Percentiles rank a stretch among this genome's conserved stretches.
phyloP scores from a whole-genome alignment of 2,797 vertebrate genomes.

The Coregonus sp. region DNA sequence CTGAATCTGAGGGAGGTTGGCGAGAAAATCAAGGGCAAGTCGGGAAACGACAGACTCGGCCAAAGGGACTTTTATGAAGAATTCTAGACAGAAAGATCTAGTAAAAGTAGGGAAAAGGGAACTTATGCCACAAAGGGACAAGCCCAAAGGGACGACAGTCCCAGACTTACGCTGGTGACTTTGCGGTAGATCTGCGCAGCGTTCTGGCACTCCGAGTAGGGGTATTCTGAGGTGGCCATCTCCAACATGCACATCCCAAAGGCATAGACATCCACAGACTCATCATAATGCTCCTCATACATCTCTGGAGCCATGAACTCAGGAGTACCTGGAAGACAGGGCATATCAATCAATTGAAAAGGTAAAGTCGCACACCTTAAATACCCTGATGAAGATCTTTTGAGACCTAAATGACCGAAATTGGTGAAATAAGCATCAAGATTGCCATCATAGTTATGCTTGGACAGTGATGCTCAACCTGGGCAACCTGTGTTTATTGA shows the following conservation, averaged over 20 bases:
- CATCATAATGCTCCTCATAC: slow-evolving; percentile 98
- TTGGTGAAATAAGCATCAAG: neutral
- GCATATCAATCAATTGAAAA: neutral
- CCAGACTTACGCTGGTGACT: slow-evolving; percentile 91
- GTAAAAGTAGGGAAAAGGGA: neutral
- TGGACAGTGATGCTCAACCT: neutral
- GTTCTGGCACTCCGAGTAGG: slow-evolving; percentile 96
- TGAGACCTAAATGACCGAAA: neutral
- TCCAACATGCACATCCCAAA: slow-evolving; percentile 99
- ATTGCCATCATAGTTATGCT: neutral
- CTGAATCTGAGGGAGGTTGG: neutral
- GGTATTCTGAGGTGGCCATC: slow-evolving; percentile 97
- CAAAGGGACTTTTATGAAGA: neutral
- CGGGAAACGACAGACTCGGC: neutral
- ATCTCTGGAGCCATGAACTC: slow-evolving; percentile 92
- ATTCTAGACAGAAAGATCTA: neutral
- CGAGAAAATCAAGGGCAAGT: neutral
- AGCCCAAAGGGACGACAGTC: neutral
- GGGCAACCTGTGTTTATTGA: neutral
- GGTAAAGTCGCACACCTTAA: neutral
- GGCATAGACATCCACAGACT: slow-evolving; percentile 95
- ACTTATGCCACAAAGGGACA: neutral
- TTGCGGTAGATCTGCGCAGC: slow-evolving; percentile 97
- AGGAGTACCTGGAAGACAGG: slow-evolving; percentile 71
- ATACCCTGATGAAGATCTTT: neutral